Conservation (phyloP, 2,888 invertebrate species). For the Chamaedrilus cognettii region DNA sequence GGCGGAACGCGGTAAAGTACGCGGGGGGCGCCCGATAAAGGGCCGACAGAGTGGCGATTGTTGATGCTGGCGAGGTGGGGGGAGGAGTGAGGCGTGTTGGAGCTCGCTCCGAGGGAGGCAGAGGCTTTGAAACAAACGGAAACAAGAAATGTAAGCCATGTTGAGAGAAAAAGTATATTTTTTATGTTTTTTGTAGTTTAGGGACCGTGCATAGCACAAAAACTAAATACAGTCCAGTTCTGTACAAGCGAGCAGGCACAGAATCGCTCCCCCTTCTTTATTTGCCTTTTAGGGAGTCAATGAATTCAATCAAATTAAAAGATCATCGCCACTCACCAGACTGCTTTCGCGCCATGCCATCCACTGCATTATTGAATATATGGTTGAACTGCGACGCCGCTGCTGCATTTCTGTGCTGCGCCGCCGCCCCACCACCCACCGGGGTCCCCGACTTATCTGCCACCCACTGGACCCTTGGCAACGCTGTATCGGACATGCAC, state of each 20-base stretch:
- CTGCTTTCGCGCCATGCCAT: conserved; percentile 20
- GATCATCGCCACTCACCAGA: no score
- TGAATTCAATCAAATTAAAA: no score
- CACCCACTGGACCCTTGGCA: conserved; percentile 10
- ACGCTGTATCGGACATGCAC: conserved; percentile 22
- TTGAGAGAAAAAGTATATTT: no score
- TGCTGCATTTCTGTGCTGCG: conserved; percentile 4
- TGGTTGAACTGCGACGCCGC: conserved; percentile 19
- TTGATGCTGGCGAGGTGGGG: neutral
- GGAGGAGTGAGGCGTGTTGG: neutral
- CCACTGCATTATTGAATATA: conserved; percentile 13
- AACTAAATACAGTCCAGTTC: no score
- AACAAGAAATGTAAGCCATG: no score
- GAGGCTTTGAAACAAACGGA: no score
- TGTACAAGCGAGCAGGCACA: no score
- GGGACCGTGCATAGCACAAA: no score
- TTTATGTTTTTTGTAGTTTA: no score
- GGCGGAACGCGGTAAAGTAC: neutral
- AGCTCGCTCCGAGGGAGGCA: no score
- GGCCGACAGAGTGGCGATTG: neutral
- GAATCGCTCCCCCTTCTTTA: no score
- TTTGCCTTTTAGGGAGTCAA: no score
- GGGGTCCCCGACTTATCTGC: conserved; percentile 1
- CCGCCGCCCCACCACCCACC: neutral
- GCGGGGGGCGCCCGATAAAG: neutral